Evolutionary conservation across 2,888 invertebrate species (phyloP).

Genomic region (Rhodophaea formosa): DNA sequence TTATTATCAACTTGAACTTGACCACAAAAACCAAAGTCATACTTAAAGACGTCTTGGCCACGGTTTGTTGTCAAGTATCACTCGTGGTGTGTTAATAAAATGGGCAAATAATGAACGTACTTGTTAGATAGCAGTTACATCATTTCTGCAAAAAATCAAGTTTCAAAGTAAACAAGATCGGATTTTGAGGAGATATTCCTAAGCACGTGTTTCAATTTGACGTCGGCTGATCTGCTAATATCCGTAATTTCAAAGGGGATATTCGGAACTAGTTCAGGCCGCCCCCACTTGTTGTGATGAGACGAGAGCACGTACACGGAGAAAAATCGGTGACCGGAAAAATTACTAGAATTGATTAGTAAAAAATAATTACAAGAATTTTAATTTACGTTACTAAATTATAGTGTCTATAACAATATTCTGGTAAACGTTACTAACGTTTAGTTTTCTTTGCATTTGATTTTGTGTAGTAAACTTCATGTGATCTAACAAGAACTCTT

Average conservation of each 20-base stretch:
- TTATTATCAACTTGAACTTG: constrained; percentile 64
- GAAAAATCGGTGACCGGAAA: too few relatives aligned
- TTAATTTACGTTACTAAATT: too few relatives aligned
- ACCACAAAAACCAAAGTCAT: constrained; percentile 64
- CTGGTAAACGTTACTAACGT: too few relatives aligned
- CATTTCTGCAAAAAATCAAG: constrained; percentile 46
- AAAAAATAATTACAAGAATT: too few relatives aligned
- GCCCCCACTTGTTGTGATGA: constrained; percentile 44
- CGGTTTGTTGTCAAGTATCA: constrained; percentile 44
- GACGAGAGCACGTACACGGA: constrained; percentile 44
- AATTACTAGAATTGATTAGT: too few relatives aligned
- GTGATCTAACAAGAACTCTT: too few relatives aligned
- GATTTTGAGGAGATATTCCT: constrained; percentile 1
- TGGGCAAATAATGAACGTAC: constrained; percentile 56
- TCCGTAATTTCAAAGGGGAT: constrained; percentile 37
- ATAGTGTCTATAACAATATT: too few relatives aligned
- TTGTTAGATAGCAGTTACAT: constrained; percentile 63
- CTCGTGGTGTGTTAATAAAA: constrained; percentile 56
- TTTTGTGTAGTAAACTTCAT: too few relatives aligned
- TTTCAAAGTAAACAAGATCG: constrained; percentile 9
- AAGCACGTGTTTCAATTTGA: neutral
- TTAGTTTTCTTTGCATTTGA: too few relatives aligned
- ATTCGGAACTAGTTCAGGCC: constrained; percentile 41
- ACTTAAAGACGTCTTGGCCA: constrained; percentile 41
- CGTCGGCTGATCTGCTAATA: neutral